Evolutionary conservation across 2,888 invertebrate genomes (phyloP).

Genomic region (Syrphus vitripennis): DNA sequence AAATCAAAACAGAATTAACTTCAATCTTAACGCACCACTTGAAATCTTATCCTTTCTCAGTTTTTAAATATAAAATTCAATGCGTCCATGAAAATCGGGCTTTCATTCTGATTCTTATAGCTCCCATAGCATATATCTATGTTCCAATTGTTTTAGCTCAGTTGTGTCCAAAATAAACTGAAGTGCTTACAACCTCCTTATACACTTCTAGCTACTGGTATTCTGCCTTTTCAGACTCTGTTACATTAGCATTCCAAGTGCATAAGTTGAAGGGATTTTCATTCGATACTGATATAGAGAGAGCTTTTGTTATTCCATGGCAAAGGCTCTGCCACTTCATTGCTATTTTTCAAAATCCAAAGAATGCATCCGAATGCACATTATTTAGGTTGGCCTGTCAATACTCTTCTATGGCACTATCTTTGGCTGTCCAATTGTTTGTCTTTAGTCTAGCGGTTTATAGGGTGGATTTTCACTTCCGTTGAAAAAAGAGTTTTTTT

Average conservation of each 20-base stretch:
- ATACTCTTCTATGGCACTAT: slow-evolving; percentile 52
- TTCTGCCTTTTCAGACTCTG: background rate
- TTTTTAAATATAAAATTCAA: background rate
- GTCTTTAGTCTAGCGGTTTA: slow-evolving; percentile 39
- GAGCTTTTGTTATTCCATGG: slow-evolving; percentile 26
- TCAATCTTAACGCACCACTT: background rate
- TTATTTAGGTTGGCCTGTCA: slow-evolving; percentile 43
- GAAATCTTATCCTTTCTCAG: background rate
- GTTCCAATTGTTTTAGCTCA: background rate
- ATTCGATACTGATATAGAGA: background rate
- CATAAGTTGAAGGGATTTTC: slow-evolving; percentile 40
- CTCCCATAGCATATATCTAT: background rate
- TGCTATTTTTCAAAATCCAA: slow-evolving; percentile 24
- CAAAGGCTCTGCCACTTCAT: slow-evolving; percentile 17
- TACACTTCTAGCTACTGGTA: background rate
- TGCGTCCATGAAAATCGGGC: background rate
- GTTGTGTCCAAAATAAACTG: background rate
- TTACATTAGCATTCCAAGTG: slow-evolving; percentile 53
- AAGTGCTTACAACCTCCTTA: background rate
- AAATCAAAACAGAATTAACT: background rate
- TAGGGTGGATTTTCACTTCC: slow-evolving; percentile 52
- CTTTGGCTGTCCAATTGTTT: slow-evolving; percentile 58
- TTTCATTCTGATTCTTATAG: background rate
- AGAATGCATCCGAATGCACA: slow-evolving; percentile 14
- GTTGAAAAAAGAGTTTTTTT: background rate